Evolutionary conservation across 2,888 invertebrate species (phyloP).

Genomic region (Oasisia sp.): DNA sequence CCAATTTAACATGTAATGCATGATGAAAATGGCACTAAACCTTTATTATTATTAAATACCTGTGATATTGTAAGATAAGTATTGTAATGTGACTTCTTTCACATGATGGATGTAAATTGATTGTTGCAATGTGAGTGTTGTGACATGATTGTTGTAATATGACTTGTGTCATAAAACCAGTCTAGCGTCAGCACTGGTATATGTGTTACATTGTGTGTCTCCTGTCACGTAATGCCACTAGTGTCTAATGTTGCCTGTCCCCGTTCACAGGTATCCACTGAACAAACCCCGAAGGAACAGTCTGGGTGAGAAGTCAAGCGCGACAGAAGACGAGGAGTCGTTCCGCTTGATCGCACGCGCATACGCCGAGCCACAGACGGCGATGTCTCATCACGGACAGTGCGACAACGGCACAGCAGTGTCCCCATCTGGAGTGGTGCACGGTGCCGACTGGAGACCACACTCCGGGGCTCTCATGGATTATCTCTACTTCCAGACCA

Average conservation of each 20-base stretch:
- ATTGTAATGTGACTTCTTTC: too few species aligned
- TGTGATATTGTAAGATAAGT: too few species aligned
- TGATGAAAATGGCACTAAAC: too few species aligned
- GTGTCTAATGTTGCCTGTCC: not conserved
- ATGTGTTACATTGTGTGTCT: too few species aligned
- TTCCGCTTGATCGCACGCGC: constrained; percentile 51
- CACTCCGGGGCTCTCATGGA: constrained; percentile 54
- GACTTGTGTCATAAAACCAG: too few species aligned
- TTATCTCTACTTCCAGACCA: constrained; percentile 53
- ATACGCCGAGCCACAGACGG: constrained; percentile 49
- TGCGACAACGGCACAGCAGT: constrained; percentile 44
- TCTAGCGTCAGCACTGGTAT: too few species aligned
- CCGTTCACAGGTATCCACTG: constrained; percentile 37
- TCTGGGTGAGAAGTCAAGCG: constrained; percentile 36
- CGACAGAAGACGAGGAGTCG: constrained; percentile 56
- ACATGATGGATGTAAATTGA: too few species aligned
- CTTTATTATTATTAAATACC: too few species aligned
- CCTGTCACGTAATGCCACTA: too few species aligned
- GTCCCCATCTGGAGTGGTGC: constrained; percentile 47
- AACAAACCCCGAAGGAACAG: constrained; percentile 34
- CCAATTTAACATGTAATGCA: too few species aligned
- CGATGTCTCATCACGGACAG: constrained; percentile 44
- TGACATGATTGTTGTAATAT: too few species aligned
- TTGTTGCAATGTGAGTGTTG: too few species aligned
- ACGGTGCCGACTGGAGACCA: constrained; percentile 53